Conservation (phyloP, 2,888 invertebrate genomes). For the Xylocampa areola region DNA sequence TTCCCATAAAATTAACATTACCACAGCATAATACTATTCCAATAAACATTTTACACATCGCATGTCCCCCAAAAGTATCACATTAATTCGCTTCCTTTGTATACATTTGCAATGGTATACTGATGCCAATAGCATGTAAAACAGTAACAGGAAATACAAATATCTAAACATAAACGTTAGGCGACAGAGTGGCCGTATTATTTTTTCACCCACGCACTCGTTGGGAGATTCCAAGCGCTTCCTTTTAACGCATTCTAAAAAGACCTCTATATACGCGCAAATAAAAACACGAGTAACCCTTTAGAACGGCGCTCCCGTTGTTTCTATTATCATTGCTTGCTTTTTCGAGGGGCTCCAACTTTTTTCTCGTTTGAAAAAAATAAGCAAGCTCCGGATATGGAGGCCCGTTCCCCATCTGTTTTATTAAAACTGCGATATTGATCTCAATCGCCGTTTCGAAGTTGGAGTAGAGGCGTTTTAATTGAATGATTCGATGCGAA, state of each 20-base stretch:
- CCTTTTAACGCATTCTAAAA: constrained; percentile 82
- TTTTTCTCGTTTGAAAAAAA: constrained; percentile 80
- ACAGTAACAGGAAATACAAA: constrained; percentile 61
- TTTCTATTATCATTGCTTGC: constrained; percentile 86
- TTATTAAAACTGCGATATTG: constrained; percentile 88
- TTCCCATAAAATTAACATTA: constrained; percentile 26
- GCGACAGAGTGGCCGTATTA: constrained; percentile 67
- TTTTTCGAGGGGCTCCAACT: constrained; percentile 77
- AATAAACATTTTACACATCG: constrained; percentile 36
- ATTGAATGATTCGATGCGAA: constrained; percentile 79
- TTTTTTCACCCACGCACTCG: constrained; percentile 74
- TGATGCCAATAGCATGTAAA: constrained; percentile 52
- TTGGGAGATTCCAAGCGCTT: constrained; percentile 71
- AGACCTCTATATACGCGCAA: constrained; percentile 75
- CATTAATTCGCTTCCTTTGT: constrained; percentile 39
- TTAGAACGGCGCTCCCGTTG: constrained; percentile 80
- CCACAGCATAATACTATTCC: constrained; percentile 16
- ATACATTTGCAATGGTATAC: constrained; percentile 15
- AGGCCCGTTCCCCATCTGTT: constrained; percentile 83
- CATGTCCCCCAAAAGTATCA: constrained; percentile 35
- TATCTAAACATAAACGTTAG: constrained; percentile 59
- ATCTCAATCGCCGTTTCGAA: constrained; percentile 77
- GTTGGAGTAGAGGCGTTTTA: constrained; percentile 70
- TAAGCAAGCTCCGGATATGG: constrained; percentile 83
- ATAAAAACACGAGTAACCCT: constrained; percentile 86